Percentiles rank a stretch among this genome's conserved stretches.
These are phyloP conservation scores for Rhamphomyia laevipes DNA, from an alignment of 2,888 invertebrate species.

Conservation along the genomic window DNA sequence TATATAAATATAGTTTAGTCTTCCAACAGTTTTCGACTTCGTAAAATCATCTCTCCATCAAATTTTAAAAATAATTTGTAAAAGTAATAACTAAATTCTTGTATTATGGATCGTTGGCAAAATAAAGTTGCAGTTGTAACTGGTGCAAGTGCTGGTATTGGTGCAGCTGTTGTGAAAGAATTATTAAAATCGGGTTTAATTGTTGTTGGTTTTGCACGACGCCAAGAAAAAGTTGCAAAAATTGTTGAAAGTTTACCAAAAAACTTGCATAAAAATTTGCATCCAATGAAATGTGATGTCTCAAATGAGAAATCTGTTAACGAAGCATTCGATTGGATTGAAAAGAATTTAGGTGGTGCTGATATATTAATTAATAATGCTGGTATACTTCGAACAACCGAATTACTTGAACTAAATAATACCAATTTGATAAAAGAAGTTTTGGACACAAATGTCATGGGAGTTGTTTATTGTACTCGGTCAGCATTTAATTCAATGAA, in stretches of 20 bases:
- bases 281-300: slow-evolving; percentile 41
- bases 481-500: slow-evolving; percentile 40
- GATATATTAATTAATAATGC: slow-evolving; percentile 50
- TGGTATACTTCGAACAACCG: slow-evolving; percentile 15
- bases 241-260: slow-evolving; percentile 18
- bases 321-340: slow-evolving; percentile 40
- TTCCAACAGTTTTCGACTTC: no score
- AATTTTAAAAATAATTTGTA: no score
- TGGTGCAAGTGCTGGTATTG: slow-evolving; percentile 52
- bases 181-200: slow-evolving; percentile 41
- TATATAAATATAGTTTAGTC: no score
- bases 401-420: slow-evolving; percentile 17
- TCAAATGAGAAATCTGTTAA: slow-evolving; percentile 42
- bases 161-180: slow-evolving; percentile 38
- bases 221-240: slow-evolving; percentile 37
- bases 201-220: slow-evolving; percentile 44
- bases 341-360: slow-evolving; percentile 40
- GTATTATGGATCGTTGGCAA: slow-evolving; percentile 45
- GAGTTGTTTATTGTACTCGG: slow-evolving; percentile 37
- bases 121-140: slow-evolving; percentile 51
- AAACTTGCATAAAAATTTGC: slow-evolving; percentile 22
- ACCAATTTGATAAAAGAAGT: slow-evolving; percentile 22
- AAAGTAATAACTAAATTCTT: no score
- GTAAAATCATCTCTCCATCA: no score
- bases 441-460: slow-evolving; percentile 40